A percentile compares a stretch with the other conserved stretches of the same genome.
phyloP scores from a whole-genome alignment of 2,888 invertebrate species.

The Neuroscelio doddi region DNA sequence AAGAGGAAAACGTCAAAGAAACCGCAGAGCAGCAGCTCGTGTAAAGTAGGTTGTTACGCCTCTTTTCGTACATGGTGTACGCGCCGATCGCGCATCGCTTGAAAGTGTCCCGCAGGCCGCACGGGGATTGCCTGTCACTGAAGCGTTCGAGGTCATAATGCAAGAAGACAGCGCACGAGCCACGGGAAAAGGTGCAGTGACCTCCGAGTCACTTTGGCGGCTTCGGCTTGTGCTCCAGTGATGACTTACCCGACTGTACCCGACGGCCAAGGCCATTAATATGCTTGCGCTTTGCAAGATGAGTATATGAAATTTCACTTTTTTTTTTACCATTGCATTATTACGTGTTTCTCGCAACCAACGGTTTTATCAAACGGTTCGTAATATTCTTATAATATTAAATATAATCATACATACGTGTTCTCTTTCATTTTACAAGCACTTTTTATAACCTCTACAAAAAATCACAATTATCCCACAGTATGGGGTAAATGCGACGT shows the following conservation, averaged over 20 bases:
- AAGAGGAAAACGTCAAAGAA: too few relatives aligned
- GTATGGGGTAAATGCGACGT: too few relatives aligned
- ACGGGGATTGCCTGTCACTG: slow-evolving; percentile 12
- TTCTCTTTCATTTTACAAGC: too few relatives aligned
- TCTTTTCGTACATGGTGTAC: background rate
- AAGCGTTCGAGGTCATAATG: slow-evolving; percentile 31
- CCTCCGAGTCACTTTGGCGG: slow-evolving; percentile 54
- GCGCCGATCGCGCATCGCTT: slow-evolving; percentile 9
- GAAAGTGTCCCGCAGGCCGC: slow-evolving; percentile 31
- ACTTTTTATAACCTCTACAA: too few relatives aligned
- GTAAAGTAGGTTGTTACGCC: slow-evolving; percentile 15
- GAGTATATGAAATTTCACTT: too few relatives aligned
- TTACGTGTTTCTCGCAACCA: too few relatives aligned
- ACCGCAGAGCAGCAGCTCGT: too few relatives aligned
- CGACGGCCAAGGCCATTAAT: slow-evolving; percentile 36
- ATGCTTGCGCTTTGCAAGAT: slow-evolving; percentile 1
- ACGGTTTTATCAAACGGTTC: too few relatives aligned
- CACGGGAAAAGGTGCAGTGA: slow-evolving; percentile 63
- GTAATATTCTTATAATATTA: too few relatives aligned
- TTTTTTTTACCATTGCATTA: too few relatives aligned
- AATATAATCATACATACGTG: too few relatives aligned
- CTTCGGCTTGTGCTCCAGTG: slow-evolving; percentile 23
- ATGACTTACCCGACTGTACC: slow-evolving; percentile 36
- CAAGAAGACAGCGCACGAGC: slow-evolving; percentile 23
- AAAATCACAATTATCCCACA: too few relatives aligned